Evolutionary conservation across 1,140 invertebrate genomes (phyloP).

Genomic region (Apis mellifera): Amel_HAv3.1 CM009936.2:17641501-17642000

Average conservation of each 20-base stretch:
- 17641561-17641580: constrained; percentile 62
- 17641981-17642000: constrained; percentile 32
- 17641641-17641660: constrained; percentile 50
- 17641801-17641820: constrained; percentile 68
- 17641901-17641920: constrained; percentile 81
- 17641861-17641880: constrained; percentile 18
- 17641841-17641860: constrained; percentile 38
- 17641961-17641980: constrained; percentile 59
- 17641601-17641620: constrained; percentile 56
- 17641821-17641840: constrained; percentile 71
- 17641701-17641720: no score
- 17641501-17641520: constrained; percentile 66
- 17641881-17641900: constrained; percentile 76
- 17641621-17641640: constrained; percentile 54
- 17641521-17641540: constrained; percentile 76
- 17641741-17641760: no score
- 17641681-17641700: no score
- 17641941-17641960: constrained; percentile 80
- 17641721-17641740: no score
- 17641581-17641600: constrained; percentile 50
- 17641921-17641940: constrained; percentile 81
- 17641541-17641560: constrained; percentile 67
- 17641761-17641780: no score
- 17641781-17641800: constrained; percentile 22
- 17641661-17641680: no score